Evolutionary conservation across 2,888 invertebrate species (phyloP).

Genomic region (Limulus polyphemus): DNA sequence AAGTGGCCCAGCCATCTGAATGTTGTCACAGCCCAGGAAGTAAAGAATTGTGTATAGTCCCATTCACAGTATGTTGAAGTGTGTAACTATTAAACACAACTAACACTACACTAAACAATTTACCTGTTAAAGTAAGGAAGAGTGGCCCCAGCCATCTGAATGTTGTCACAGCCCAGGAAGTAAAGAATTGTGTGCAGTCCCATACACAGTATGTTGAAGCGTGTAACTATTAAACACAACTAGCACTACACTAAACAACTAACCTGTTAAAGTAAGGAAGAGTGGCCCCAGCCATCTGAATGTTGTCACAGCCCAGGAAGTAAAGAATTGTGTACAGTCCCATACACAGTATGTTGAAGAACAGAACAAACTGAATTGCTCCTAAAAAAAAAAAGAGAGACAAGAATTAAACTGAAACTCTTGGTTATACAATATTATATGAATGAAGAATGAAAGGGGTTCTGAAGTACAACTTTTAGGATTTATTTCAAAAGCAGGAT

Average conservation of each 20-base stretch:
- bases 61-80: conserved; percentile 68
- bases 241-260: too few species aligned
- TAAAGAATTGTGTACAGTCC: conserved; percentile 75
- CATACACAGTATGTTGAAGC: conserved; percentile 53
- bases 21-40: conserved; percentile 86
- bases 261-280: conserved; percentile 75
- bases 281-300: conserved; percentile 89
- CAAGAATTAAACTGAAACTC: too few species aligned
- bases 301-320: conserved; percentile 86
- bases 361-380: conserved; percentile 3
- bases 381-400: too few species aligned
- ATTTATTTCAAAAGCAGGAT: too few species aligned
- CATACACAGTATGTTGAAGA: conserved; percentile 52
- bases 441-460: too few species aligned
- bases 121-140: conserved; percentile 75
- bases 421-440: too few species aligned
- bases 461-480: too few species aligned
- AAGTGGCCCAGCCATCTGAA: conserved; percentile 88
- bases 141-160: conserved; percentile 89
- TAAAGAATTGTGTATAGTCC: conserved; percentile 75
- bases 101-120: too few species aligned
- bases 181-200: conserved; percentile 75
- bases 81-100: too few species aligned
- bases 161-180: conserved; percentile 86
- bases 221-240: too few species aligned